A percentile compares a stretch with the other conserved stretches of the same genome.
These are phyloP conservation scores for Chelidonichthys spinosus DNA, from an alignment of 2,797 vertebrate genomes.

Conservation along the genomic window DNA sequence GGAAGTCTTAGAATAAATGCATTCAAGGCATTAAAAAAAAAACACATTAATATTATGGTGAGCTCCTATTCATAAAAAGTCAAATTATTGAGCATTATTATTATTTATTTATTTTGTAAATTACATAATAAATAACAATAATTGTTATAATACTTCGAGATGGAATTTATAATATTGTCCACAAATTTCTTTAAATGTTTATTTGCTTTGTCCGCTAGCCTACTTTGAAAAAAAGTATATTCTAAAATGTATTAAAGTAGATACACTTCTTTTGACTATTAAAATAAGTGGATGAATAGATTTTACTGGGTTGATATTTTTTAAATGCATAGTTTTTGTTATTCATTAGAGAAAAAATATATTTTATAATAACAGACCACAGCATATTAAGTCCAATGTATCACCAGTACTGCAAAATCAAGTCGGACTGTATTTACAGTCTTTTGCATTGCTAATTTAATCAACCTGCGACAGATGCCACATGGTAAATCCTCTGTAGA, in stretches of 20 bases:
- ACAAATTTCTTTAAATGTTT: neutral
- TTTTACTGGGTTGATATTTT: neutral
- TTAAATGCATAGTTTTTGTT: neutral
- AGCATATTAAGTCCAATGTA: neutral
- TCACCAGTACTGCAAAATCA: neutral
- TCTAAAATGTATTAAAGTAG: neutral
- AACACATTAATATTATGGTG: neutral
- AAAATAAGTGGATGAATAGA: neutral
- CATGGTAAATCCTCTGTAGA: neutral
- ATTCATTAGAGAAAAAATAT: no score
- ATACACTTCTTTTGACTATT: neutral
- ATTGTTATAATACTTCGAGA: neutral
- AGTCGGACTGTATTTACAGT: neutral
- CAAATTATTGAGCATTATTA: neutral
- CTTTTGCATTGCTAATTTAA: conserved; percentile 4
- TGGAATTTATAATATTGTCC: neutral
- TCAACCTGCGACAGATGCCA: neutral
- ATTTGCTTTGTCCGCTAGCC: neutral
- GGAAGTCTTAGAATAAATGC: no score
- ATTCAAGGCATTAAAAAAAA: no score
- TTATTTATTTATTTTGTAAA: no score
- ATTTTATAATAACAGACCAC: neutral
- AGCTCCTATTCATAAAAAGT: neutral
- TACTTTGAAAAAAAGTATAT: neutral
- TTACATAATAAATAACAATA: neutral